A percentile compares a stretch with the other conserved stretches of the same genome.
Evolutionary conservation across 2,888 invertebrate species (phyloP).

Genomic region (Cordilura impudica): DNA sequence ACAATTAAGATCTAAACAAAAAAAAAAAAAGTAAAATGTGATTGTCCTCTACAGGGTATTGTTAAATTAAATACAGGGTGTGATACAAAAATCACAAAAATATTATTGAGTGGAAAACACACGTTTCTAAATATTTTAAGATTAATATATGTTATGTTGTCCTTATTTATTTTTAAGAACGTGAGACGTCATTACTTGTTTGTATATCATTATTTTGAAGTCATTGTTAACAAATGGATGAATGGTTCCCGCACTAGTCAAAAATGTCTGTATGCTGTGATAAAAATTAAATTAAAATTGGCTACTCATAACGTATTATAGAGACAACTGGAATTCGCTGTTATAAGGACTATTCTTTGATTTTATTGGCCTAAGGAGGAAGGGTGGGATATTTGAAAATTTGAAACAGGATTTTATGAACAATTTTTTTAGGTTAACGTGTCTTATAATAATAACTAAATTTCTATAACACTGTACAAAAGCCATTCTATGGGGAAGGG

Average conservation of each 20-base stretch:
- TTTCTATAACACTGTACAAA: too few species aligned
- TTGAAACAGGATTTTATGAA: too few species aligned
- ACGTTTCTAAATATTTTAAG: background rate
- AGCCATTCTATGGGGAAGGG: too few species aligned
- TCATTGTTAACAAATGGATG: background rate
- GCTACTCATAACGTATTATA: too few species aligned
- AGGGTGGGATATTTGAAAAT: too few species aligned
- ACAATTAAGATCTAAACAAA: background rate
- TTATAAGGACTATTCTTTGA: too few species aligned
- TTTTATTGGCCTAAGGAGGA: too few species aligned
- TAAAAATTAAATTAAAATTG: background rate
- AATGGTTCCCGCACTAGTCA: background rate
- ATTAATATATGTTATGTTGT: constrained; percentile 13
- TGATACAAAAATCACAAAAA: background rate
- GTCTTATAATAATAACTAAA: too few species aligned
- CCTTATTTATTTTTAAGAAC: constrained; percentile 18
- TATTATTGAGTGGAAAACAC: background rate
- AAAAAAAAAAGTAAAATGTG: background rate
- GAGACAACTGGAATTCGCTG: too few species aligned
- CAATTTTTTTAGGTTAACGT: too few species aligned
- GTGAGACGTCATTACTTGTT: constrained; percentile 2
- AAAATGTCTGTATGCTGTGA: background rate
- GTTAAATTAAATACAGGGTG: constrained; percentile 7
- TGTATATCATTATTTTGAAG: constrained; percentile 12
- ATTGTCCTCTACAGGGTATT: constrained; percentile 19